phyloP scores from a whole-genome alignment of 2,113 vertebrate genomes.

The Montifringilla adamsi region DNA sequence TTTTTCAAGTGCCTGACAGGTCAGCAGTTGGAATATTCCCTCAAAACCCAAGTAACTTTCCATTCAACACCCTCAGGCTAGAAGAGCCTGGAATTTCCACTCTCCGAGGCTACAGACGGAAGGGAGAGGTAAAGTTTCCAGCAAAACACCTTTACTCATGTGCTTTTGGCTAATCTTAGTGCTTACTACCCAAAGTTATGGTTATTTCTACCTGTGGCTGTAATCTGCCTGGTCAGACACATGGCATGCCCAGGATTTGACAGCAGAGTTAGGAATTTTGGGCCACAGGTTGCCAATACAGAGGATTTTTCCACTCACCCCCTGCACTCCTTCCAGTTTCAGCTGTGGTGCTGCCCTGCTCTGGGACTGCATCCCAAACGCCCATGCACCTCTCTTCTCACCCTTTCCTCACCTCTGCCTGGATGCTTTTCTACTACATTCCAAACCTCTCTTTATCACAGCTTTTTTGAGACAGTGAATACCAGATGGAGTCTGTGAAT shows the following conservation, averaged over 20 bases:
- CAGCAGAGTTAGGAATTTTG: neutral
- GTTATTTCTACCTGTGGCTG: neutral
- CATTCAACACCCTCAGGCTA: accelerated
- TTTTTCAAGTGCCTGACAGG: neutral
- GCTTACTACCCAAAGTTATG: neutral
- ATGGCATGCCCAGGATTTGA: neutral
- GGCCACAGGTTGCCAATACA: neutral
- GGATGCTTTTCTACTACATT: neutral
- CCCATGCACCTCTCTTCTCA: neutral
- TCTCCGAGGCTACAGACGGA: neutral
- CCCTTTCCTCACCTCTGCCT: neutral
- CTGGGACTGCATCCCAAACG: neutral
- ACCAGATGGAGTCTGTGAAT: neutral
- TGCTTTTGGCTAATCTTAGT: neutral
- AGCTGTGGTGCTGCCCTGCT: neutral
- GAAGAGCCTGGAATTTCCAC: neutral
- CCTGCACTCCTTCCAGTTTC: neutral
- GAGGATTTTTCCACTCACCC: neutral
- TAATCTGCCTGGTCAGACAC: neutral
- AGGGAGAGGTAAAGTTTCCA: neutral
- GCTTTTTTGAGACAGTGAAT: neutral
- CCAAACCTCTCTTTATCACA: neutral
- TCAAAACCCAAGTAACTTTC: neutral
- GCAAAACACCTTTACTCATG: neutral
- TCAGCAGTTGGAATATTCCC: neutral